These are phyloP conservation scores for Microctonus hyperodae DNA, from an alignment of 2,888 invertebrate genomes.

Conservation along the genomic window DNA sequence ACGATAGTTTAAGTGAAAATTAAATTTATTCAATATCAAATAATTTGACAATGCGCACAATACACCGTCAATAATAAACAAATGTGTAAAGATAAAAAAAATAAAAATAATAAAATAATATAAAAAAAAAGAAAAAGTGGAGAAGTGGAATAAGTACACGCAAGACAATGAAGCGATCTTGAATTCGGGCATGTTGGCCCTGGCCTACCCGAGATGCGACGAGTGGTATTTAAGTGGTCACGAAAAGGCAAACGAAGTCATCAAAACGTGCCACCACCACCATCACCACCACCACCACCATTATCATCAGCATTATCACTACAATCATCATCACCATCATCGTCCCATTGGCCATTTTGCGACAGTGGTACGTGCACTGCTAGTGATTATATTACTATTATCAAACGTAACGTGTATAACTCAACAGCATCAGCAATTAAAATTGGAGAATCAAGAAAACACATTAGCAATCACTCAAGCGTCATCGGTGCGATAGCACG, in stretches of 20 bases:
- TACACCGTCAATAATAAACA: background rate
- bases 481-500: constrained; percentile 41
- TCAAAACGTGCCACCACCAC: constrained; percentile 18
- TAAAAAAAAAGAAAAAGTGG: constrained; percentile 14
- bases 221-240: constrained; percentile 38
- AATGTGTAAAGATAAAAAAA: constrained; percentile 19
- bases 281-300: constrained; percentile 22
- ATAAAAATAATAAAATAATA: constrained; percentile 2
- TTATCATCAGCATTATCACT: constrained; percentile 4
- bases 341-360: constrained; percentile 5
- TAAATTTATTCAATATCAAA: background rate
- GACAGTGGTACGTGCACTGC: constrained; percentile 11
- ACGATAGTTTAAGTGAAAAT: background rate
- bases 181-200: constrained; percentile 43
- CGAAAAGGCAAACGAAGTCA: constrained; percentile 24
- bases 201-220: constrained; percentile 41
- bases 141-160: constrained; percentile 13
- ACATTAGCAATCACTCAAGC: constrained; percentile 29
- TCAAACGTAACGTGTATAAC: constrained; percentile 14
- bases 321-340: background rate
- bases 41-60: background rate
- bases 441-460: constrained; percentile 29
- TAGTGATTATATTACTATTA: constrained; percentile 10
- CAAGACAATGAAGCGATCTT: constrained; percentile 40
- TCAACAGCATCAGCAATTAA: constrained; percentile 15